Percentiles rank a stretch among this genome's conserved stretches.
Conservation (phyloP, 2,888 invertebrate genomes). For the Yponomeuta sedellus region DNA sequence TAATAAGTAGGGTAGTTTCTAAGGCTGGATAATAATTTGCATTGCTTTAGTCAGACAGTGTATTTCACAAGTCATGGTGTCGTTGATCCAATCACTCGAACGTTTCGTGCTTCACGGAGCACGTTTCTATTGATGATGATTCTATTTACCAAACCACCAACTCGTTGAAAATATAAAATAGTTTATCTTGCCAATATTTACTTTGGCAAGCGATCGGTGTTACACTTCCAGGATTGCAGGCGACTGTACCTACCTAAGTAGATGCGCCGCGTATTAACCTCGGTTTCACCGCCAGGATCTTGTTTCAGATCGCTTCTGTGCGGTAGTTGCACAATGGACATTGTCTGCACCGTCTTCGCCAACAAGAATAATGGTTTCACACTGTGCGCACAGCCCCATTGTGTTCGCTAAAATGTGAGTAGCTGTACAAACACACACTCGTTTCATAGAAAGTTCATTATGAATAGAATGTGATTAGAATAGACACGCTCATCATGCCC, state of each 20-base stretch:
- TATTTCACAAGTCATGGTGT: background rate
- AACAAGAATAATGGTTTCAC: constrained; percentile 47
- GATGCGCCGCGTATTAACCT: constrained; percentile 23
- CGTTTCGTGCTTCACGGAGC: background rate
- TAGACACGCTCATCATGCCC: background rate
- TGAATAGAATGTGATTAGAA: background rate
- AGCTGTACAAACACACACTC: constrained; percentile 2
- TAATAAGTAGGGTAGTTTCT: background rate
- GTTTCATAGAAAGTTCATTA: background rate
- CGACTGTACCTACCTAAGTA: background rate
- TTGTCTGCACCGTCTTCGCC: constrained; percentile 46
- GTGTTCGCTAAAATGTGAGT: constrained; percentile 25
- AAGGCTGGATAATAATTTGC: background rate
- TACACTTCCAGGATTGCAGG: background rate
- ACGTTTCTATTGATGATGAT: background rate
- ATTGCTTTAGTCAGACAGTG: background rate
- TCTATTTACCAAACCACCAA: background rate
- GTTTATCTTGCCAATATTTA: background rate
- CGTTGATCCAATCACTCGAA: background rate
- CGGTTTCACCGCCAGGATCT: constrained; percentile 43
- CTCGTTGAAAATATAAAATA: background rate
- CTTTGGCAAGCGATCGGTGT: background rate
- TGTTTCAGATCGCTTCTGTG: constrained; percentile 46
- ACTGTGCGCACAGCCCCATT: constrained; percentile 41
- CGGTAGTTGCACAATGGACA: constrained; percentile 58